phyloP scores from a whole-genome alignment of 2,888 invertebrate genomes.

The Clivina fossor region DNA sequence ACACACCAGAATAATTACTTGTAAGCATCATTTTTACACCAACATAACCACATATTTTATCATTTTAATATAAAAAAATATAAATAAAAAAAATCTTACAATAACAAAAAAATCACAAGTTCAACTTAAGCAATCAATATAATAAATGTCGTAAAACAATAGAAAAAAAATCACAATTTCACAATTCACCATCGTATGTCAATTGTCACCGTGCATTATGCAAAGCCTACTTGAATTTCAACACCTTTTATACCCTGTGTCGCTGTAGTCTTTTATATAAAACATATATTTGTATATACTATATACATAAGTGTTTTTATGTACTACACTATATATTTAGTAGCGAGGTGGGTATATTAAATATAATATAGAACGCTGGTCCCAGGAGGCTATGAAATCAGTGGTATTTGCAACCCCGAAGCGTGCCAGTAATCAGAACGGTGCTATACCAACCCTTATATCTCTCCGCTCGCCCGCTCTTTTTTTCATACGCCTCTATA shows the following conservation, averaged over 20 bases:
- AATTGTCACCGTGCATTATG: conserved; percentile 7
- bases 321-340: conserved; percentile 15
- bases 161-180: too few species aligned
- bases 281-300: too few species aligned
- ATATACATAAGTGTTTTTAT: conserved; percentile 16
- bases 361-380: conserved; percentile 30
- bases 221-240: not conserved
- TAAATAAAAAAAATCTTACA: too few species aligned
- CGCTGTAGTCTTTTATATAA: too few species aligned
- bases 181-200: too few species aligned
- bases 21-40: conserved; percentile 23
- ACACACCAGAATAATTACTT: conserved; percentile 22
- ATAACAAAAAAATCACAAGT: too few species aligned
- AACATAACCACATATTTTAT: too few species aligned
- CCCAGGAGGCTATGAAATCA: conserved; percentile 34
- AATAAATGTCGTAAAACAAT: too few species aligned
- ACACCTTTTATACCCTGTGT: conserved; percentile 28
- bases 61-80: too few species aligned
- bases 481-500: not conserved
- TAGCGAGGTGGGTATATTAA: conserved; percentile 23
- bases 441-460: conserved; percentile 14
- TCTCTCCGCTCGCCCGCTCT: not conserved
- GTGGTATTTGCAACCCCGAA: conserved; percentile 34
- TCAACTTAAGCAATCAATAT: too few species aligned
- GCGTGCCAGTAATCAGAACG: conserved; percentile 32